phyloP scores from a whole-genome alignment of 2,797 vertebrate species.

The Leptodactylus fallax region DNA sequence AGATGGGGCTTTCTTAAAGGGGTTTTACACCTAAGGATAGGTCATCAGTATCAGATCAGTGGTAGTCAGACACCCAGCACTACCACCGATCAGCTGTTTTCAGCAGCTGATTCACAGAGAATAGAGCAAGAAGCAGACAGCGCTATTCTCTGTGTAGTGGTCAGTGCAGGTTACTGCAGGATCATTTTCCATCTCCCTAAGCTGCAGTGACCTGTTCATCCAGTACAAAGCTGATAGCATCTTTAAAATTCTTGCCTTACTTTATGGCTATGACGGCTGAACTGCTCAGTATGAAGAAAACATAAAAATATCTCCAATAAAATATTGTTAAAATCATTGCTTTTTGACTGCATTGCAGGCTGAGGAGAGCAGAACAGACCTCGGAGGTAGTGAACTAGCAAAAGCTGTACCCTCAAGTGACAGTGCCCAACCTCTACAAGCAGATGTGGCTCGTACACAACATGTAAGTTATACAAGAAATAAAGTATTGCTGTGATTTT shows the following conservation, averaged over 20 bases:
- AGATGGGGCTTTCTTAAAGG: too few relatives aligned
- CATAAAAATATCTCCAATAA: neutral
- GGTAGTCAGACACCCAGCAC: too few relatives aligned
- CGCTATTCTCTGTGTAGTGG: too few relatives aligned
- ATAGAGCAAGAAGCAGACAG: too few relatives aligned
- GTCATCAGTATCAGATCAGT: too few relatives aligned
- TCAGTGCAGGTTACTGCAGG: too few relatives aligned
- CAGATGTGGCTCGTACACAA: slow-evolving; percentile 49
- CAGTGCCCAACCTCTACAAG: slow-evolving; percentile 26
- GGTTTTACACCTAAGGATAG: too few relatives aligned
- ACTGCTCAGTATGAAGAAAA: neutral
- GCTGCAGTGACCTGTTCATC: too few relatives aligned
- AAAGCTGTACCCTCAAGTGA: slow-evolving; percentile 2
- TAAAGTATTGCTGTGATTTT: neutral
- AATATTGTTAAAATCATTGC: neutral
- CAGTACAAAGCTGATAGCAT: neutral
- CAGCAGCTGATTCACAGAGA: too few relatives aligned
- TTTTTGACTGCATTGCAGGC: slow-evolving; percentile 1
- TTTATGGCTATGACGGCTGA: neutral
- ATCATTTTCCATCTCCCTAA: too few relatives aligned
- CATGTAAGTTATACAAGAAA: slow-evolving; percentile 40
- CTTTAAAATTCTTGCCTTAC: too few relatives aligned
- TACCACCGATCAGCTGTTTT: too few relatives aligned
- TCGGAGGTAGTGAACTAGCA: slow-evolving; percentile 12
- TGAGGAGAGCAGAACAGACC: slow-evolving; percentile 46